Conservation (phyloP, 64 coral and sea anemone species). For the Platygyra sinensis region DNA sequence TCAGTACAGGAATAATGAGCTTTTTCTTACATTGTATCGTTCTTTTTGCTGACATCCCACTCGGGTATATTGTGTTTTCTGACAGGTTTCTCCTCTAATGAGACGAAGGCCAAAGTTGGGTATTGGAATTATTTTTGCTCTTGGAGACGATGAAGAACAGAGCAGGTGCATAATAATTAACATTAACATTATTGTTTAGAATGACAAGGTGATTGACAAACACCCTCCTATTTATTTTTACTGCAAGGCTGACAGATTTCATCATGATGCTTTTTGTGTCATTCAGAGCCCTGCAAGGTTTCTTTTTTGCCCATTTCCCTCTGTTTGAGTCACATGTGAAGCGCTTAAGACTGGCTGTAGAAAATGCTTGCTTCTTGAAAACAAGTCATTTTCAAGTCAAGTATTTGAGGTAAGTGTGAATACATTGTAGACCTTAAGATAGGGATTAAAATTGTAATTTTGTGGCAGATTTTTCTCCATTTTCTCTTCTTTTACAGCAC, state of each 20-base stretch:
- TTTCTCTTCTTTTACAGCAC: no score
- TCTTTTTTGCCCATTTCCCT: conserved; percentile 96
- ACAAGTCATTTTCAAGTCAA: conserved; percentile 62
- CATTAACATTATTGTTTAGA: not conserved
- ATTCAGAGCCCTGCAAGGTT: conserved; percentile 88
- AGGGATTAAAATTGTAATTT: not conserved
- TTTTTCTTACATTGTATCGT: no score
- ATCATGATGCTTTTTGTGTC: not conserved
- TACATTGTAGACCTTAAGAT: not conserved
- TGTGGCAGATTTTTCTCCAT: not conserved
- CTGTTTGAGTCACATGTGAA: conserved; percentile 87
- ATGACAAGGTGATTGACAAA: not conserved
- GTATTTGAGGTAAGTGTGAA: conserved; percentile 64
- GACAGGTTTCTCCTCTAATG: conserved; percentile 62
- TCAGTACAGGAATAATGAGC: no score
- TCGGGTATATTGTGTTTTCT: not conserved
- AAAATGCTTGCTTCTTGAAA: conserved; percentile 84
- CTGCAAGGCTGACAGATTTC: no score
- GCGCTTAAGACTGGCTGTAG: conserved; percentile 67
- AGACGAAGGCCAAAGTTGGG: conserved; percentile 91
- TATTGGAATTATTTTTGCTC: conserved; percentile 85
- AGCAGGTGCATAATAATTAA: conserved; percentile 58
- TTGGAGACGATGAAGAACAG: conserved; percentile 80
- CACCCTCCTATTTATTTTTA: not conserved
- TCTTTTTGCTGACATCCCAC: no score